Evolutionary conservation across 2,888 invertebrate species (phyloP).

Genomic region (Pollenia labialis): DNA sequence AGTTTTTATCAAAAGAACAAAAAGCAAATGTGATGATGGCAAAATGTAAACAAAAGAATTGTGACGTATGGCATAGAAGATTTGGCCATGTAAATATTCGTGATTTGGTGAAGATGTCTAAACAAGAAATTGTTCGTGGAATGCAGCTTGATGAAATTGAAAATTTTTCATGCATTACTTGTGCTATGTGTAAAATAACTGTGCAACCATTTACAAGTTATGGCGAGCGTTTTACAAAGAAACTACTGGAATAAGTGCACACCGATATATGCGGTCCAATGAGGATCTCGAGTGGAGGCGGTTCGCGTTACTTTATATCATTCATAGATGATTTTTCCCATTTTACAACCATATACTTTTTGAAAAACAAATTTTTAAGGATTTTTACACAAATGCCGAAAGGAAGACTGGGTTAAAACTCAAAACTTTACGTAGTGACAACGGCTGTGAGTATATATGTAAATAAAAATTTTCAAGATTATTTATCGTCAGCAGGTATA

Average conservation of each 20-base stretch:
- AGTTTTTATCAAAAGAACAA: constrained; percentile 17
- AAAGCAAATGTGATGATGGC: constrained; percentile 21
- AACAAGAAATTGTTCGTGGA: constrained; percentile 19
- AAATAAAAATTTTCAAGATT: neutral
- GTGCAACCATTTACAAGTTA: constrained; percentile 38
- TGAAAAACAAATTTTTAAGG: constrained; percentile 61
- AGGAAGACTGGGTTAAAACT: constrained; percentile 45
- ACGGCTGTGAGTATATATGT: neutral
- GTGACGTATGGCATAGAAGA: constrained; percentile 56
- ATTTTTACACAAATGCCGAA: constrained; percentile 39
- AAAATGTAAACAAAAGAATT: neutral
- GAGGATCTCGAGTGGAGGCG: constrained; percentile 42
- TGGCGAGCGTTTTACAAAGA: constrained; percentile 20
- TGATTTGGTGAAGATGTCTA: constrained; percentile 56
- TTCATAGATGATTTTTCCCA: constrained; percentile 59
- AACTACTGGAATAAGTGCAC: constrained; percentile 51
- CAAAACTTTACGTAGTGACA: constrained; percentile 61
- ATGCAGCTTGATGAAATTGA: neutral
- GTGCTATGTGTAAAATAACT: constrained; percentile 46
- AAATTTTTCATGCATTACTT: neutral
- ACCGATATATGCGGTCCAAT: constrained; percentile 63
- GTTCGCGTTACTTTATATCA: constrained; percentile 56
- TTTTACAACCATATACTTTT: constrained; percentile 48
- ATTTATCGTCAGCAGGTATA: constrained; percentile 9
- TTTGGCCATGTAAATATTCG: constrained; percentile 60